phyloP scores from a whole-genome alignment of 2,888 invertebrate species.

The Ochropleura leucogaster region DNA sequence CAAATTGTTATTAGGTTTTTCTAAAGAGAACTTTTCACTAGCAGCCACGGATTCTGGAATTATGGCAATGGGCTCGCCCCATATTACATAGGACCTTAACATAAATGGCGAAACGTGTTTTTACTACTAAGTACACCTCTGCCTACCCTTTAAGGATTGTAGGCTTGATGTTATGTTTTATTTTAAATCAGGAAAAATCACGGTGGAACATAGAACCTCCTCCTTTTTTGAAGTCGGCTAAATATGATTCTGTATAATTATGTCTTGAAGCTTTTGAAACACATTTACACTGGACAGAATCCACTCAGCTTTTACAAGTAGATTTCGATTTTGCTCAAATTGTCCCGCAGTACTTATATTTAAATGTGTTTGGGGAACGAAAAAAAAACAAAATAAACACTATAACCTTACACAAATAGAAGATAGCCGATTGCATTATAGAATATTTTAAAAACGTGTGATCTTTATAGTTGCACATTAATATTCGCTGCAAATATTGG shows the following conservation, averaged over 20 bases:
- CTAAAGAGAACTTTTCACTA: too few relatives aligned
- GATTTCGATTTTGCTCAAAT: background rate
- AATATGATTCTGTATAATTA: background rate
- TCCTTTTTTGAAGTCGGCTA: too few relatives aligned
- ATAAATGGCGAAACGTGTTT: too few relatives aligned
- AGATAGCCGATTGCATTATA: background rate
- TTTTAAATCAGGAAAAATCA: too few relatives aligned
- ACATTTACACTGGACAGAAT: background rate
- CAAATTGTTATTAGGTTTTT: too few relatives aligned
- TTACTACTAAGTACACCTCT: too few relatives aligned
- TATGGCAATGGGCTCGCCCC: too few relatives aligned
- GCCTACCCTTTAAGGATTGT: too few relatives aligned
- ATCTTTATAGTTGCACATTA: background rate
- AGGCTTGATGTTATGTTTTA: too few relatives aligned
- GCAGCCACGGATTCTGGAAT: too few relatives aligned
- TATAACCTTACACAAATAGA: slow-evolving; percentile 6
- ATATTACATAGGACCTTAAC: too few relatives aligned
- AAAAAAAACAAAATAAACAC: background rate
- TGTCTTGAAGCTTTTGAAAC: background rate
- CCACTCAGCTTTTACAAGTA: background rate
- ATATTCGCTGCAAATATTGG: background rate
- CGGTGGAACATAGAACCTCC: too few relatives aligned
- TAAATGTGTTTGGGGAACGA: background rate
- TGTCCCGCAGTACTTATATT: background rate
- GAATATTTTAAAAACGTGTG: background rate